A percentile compares a stretch with the other conserved stretches of the same genome.
Evolutionary conservation across 1,140 invertebrate genomes (phyloP).

Genomic region (Holotrichia oblita): DNA sequence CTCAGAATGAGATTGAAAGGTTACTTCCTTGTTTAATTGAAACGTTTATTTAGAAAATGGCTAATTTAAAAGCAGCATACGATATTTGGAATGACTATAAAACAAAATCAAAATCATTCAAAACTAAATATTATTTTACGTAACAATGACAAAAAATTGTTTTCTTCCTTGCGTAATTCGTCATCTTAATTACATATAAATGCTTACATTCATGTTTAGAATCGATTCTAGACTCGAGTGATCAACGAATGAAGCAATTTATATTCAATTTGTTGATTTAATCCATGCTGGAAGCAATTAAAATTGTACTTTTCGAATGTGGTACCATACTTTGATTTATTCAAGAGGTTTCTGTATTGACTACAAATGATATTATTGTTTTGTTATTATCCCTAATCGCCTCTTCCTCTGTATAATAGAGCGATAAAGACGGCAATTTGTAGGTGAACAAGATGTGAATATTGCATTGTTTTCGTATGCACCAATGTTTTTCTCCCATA

Average conservation of each 20-base stretch:
- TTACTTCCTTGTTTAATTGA: no score
- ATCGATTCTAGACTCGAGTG: neutral
- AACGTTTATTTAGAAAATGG: no score
- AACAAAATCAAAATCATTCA: no score
- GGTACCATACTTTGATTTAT: neutral
- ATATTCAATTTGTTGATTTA: slow-evolving; percentile 16
- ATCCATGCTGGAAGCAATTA: slow-evolving; percentile 20
- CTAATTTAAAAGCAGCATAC: no score
- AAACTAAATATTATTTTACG: no score
- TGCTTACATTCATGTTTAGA: no score
- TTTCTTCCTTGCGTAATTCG: no score
- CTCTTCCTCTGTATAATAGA: slow-evolving; percentile 8
- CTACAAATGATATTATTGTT: slow-evolving; percentile 19
- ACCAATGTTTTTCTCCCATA: no score
- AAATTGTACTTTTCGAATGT: slow-evolving; percentile 15
- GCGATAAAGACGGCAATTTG: neutral
- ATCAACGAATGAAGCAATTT: neutral
- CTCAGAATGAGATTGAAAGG: no score
- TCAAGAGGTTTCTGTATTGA: neutral
- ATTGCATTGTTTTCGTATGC: neutral
- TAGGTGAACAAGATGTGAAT: neutral
- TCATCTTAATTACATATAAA: no score
- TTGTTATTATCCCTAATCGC: slow-evolving; percentile 12
- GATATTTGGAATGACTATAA: no score
- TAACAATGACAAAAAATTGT: no score